phyloP scores from a whole-genome alignment of 2,888 invertebrate genomes.

The Platycheirus albimanus region DNA sequence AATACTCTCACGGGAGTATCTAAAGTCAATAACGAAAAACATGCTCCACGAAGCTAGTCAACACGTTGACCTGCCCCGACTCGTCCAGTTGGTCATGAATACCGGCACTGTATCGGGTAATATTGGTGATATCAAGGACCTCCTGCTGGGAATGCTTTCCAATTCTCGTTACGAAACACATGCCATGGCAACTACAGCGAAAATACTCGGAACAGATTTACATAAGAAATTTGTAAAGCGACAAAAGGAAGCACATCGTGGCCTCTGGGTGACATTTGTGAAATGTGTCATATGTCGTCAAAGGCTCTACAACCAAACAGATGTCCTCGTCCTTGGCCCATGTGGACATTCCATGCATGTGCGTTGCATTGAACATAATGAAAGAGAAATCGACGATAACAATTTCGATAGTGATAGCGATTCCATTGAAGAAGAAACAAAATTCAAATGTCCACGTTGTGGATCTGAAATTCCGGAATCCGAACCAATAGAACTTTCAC shows the following conservation, averaged over 20 bases:
- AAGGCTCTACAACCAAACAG: conserved; percentile 79
- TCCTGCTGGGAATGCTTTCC: conserved; percentile 87
- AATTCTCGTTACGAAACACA: conserved; percentile 90
- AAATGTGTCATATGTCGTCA: conserved; percentile 81
- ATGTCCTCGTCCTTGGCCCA: conserved; percentile 78
- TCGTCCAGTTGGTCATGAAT: conserved; percentile 85
- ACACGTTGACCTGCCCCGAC: conserved; percentile 84
- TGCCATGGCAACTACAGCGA: conserved; percentile 87
- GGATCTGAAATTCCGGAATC: conserved; percentile 73
- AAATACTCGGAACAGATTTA: conserved; percentile 86
- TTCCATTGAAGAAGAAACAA: conserved; percentile 49
- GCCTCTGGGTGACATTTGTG: conserved; percentile 81
- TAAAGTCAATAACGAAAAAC: conserved; percentile 82
- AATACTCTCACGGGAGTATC: conserved; percentile 81
- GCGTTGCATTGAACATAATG: conserved; percentile 76
- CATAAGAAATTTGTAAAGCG: conserved; percentile 83
- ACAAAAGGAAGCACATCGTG: conserved; percentile 78
- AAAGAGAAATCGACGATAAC: conserved; percentile 24
- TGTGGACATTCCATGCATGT: conserved; percentile 82
- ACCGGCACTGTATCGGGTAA: conserved; percentile 83
- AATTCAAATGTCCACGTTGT: conserved; percentile 80
- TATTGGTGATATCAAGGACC: conserved; percentile 86
- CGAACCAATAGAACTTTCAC: conserved; percentile 77
- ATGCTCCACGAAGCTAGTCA: conserved; percentile 84
- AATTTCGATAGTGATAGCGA: conserved; percentile 40